Evolutionary conservation across 1,140 invertebrate species (phyloP), one percentile per base, ranked within the genome.

Genomic region (Calephelis virginiensis): DNA sequence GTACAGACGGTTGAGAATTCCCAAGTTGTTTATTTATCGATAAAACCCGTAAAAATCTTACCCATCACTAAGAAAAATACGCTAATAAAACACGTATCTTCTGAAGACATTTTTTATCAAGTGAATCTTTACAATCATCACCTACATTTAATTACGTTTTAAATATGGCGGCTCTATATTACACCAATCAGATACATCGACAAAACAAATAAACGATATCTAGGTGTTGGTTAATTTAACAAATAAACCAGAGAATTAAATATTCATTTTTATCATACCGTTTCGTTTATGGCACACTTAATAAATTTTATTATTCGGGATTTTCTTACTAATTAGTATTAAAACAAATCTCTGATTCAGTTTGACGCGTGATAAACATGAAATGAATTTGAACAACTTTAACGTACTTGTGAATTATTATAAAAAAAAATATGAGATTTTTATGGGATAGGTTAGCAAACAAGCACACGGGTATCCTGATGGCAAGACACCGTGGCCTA

Each of bases 221-320:
- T 59, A 59, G 37, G 28, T 59, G 56, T 64, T 60, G 49, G 43
- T 63, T 46, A 67, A 67, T 61, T 67, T 48, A 70, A 67, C 50
- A 71, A 71, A 71, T 71, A 71, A 71, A 64, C 40, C 66, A 63
- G 56, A 40, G 28, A 59, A 59, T 59, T 38, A 59, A 38, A 37
- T 38, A 59, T 59, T 56, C 53, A 38, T 56, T 59, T 59, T 59
- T 59, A 59, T 59, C 56, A 40, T 38, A 28, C 5, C 50, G 17
- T 37, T 59, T 12, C 28, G 28, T 59, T 38, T 38, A 59, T 59
- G 5, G 37, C 56, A 37, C 28, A 59, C 6, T 59, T 37, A 59
- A 37, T 38, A 59, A 38, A 59, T 38, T 59, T 59, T 59, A 38
- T 59, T 37, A 37, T 28, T 17, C 11, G 11, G 53, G 53, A 37